phyloP scores from a whole-genome alignment of 1,140 invertebrate species.

The Calliphora vicina region DNA sequence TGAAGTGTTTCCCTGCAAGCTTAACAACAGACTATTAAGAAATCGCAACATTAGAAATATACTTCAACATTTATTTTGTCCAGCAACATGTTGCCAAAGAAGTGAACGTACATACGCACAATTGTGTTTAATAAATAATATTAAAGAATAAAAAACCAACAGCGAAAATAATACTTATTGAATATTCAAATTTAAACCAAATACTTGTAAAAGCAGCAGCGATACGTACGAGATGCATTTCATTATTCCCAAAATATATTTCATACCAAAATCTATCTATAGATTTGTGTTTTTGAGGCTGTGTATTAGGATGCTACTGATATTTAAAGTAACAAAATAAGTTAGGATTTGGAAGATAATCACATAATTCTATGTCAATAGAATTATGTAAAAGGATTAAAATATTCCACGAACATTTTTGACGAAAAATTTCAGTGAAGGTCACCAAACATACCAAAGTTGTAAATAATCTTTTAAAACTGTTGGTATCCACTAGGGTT shows the following conservation, averaged over 20 bases:
- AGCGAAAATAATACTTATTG: neutral
- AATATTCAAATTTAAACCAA: neutral
- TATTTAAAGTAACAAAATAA: no score
- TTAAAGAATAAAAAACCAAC: neutral
- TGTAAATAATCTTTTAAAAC: no score
- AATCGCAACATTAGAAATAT: neutral
- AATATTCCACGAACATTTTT: no score
- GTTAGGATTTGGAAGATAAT: no score
- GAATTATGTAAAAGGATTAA: no score
- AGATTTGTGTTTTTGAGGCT: neutral
- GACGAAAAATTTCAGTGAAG: no score
- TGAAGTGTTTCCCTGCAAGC: neutral
- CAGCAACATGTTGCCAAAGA: constrained; percentile 2
- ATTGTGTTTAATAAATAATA: neutral
- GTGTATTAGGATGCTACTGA: neutral
- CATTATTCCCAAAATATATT: constrained; percentile 10
- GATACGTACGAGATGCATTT: neutral
- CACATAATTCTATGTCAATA: no score
- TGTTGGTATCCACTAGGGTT: no score
- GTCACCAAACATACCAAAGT: no score
- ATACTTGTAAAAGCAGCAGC: neutral
- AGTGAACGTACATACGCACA: neutral
- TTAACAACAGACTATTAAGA: neutral
- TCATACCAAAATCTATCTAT: no score
- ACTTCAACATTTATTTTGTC: neutral